These are phyloP conservation scores for Spicauda simplicius DNA, from an alignment of 2,888 invertebrate genomes.

Conservation along the genomic window DNA sequence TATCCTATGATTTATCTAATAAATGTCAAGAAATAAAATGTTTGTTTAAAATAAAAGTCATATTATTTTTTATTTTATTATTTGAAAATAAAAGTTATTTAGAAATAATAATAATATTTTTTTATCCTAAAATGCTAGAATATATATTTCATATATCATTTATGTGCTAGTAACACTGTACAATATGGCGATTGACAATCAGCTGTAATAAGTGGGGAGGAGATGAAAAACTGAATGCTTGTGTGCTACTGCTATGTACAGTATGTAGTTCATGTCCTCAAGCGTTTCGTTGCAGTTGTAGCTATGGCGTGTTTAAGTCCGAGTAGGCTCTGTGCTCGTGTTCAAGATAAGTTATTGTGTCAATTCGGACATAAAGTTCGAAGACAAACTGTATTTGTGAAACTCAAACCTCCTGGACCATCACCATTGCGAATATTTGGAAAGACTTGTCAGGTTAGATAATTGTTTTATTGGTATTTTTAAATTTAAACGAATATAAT, in stretches of 20 bases:
- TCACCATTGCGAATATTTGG: conserved; percentile 83
- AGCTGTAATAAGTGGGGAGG: conserved; percentile 82
- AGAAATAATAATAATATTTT: no score
- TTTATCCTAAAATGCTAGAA: not conserved
- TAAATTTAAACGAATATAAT: not conserved
- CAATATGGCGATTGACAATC: conserved; percentile 74
- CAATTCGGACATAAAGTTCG: conserved; percentile 90
- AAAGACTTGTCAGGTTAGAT: conserved; percentile 80
- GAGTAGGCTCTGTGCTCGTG: conserved; percentile 92
- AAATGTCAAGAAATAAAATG: no score
- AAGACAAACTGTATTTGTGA: conserved; percentile 88
- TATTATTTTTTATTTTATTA: no score
- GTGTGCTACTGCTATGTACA: conserved; percentile 61
- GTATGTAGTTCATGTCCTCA: conserved; percentile 82
- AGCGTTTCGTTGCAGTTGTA: conserved; percentile 89
- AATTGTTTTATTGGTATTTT: conserved; percentile 32
- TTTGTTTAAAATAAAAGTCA: no score
- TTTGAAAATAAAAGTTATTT: no score
- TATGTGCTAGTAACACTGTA: conserved; percentile 49
- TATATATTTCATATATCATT: not conserved
- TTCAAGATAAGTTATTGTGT: conserved; percentile 91
- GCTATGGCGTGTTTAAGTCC: conserved; percentile 94
- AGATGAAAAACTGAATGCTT: conserved; percentile 78
- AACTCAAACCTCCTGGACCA: conserved; percentile 87
- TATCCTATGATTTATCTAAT: no score